A percentile compares a stretch with the other conserved stretches of the same genome.
Evolutionary conservation across 2,888 invertebrate genomes (phyloP).

Genomic region (Tipula lateralis): DNA sequence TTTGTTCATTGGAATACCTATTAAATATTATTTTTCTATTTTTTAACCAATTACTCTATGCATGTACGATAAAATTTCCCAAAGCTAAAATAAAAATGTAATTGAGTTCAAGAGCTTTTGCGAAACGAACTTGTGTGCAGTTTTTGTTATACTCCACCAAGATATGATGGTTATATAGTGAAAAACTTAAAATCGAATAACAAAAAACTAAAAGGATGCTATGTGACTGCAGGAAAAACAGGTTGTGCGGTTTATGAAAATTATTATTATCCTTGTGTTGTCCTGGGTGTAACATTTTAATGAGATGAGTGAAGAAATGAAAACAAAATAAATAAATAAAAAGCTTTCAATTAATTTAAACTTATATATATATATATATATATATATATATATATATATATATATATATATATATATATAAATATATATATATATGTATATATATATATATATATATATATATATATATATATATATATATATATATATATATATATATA

Average conservation of each 20-base stretch:
- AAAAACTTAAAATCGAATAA: background rate
- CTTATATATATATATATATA: too few relatives aligned
- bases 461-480: too few relatives aligned
- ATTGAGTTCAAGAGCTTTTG: background rate
- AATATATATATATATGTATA: too few relatives aligned
- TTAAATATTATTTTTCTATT: background rate
- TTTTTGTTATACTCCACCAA: background rate
- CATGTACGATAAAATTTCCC: background rate
- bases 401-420: too few relatives aligned
- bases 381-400: too few relatives aligned
- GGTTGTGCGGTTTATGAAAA: background rate
- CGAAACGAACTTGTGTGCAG: background rate
- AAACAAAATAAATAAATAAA: background rate
- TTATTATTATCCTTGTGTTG: background rate
- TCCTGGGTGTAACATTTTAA: constrained; percentile 11
- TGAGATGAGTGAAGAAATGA: background rate
- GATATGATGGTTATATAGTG: background rate
- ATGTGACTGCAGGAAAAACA: constrained; percentile 3
- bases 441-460: too few relatives aligned
- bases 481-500: too few relatives aligned
- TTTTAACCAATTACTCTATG: too few relatives aligned
- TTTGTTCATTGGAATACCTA: background rate
- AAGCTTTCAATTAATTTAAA: background rate
- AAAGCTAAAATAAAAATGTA: background rate
- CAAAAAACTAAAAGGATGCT: background rate